These are phyloP conservation scores for Rhingia campestris DNA, from an alignment of 2,888 invertebrate species.

Conservation along the genomic window DNA sequence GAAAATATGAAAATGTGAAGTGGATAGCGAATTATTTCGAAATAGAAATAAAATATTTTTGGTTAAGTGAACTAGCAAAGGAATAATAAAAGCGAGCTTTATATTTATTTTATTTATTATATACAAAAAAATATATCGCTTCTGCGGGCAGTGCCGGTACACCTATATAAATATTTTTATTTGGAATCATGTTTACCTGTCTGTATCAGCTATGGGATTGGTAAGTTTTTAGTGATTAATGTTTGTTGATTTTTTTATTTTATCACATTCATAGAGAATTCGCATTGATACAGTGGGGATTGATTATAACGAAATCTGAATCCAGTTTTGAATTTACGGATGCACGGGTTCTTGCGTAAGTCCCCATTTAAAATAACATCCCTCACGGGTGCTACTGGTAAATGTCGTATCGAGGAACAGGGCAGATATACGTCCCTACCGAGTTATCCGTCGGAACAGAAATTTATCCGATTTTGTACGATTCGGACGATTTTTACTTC, in stretches of 20 bases:
- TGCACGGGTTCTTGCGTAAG: too few species aligned
- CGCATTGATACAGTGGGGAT: too few species aligned
- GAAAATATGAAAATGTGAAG: conserved; percentile 49
- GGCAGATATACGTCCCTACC: too few species aligned
- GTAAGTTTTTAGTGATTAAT: conserved; percentile 81
- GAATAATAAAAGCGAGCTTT: conserved; percentile 18
- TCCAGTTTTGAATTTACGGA: too few species aligned
- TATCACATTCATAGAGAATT: neutral
- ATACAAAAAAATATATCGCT: neutral
- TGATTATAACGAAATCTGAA: too few species aligned
- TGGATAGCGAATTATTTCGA: conserved; percentile 55
- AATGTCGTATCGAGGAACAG: too few species aligned
- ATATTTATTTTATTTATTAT: conserved; percentile 10
- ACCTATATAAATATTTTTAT: conserved; percentile 2
- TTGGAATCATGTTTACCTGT: conserved; percentile 85
- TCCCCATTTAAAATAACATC: too few species aligned
- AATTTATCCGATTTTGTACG: too few species aligned
- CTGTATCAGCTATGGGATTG: conserved; percentile 86
- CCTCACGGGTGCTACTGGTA: too few species aligned
- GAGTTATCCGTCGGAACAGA: too few species aligned
- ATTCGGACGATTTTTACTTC: too few species aligned
- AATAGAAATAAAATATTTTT: conserved; percentile 61
- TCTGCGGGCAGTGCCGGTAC: neutral
- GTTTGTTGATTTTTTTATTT: neutral
- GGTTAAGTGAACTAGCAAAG: conserved; percentile 48